Conservation (phyloP, 2,888 invertebrate genomes). For the Apamea sordens region DNA sequence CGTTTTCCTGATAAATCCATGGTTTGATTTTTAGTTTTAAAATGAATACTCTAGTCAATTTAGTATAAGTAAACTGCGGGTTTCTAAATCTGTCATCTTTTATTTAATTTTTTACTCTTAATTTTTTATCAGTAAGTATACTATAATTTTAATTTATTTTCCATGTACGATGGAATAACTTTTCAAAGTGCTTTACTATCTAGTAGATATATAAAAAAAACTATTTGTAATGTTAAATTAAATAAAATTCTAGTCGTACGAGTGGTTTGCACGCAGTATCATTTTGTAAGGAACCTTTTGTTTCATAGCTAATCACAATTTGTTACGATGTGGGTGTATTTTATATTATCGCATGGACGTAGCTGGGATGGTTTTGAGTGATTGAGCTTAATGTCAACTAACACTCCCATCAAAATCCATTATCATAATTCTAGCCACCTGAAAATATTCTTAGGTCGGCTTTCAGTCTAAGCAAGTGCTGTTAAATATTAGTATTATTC, state of each 20-base stretch:
- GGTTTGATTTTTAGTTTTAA: conserved; percentile 60
- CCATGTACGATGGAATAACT: conserved; percentile 83
- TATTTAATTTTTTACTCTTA: conserved; percentile 31
- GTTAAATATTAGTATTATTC: neutral
- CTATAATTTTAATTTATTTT: conserved; percentile 71
- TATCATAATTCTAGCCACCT: neutral
- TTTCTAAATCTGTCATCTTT: conserved; percentile 66
- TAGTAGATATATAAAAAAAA: conserved; percentile 87
- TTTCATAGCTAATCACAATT: conserved; percentile 81
- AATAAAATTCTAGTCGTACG: conserved; percentile 85
- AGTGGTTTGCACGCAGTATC: conserved; percentile 84
- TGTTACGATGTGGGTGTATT: conserved; percentile 87
- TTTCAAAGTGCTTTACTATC: conserved; percentile 91
- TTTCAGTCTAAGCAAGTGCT: neutral
- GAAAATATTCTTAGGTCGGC: neutral
- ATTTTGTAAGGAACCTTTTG: conserved; percentile 60
- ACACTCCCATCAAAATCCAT: neutral
- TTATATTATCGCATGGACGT: conserved; percentile 76
- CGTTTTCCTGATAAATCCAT: conserved; percentile 15
- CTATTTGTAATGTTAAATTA: conserved; percentile 88
- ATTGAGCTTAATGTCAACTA: neutral
- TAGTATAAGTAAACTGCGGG: conserved; percentile 80
- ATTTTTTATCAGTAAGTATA: conserved; percentile 29
- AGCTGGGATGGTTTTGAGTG: conserved; percentile 43
- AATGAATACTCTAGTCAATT: conserved; percentile 85